Evolutionary conservation across 2,888 invertebrate species (phyloP).

Genomic region (Chouioia cunea): DNA sequence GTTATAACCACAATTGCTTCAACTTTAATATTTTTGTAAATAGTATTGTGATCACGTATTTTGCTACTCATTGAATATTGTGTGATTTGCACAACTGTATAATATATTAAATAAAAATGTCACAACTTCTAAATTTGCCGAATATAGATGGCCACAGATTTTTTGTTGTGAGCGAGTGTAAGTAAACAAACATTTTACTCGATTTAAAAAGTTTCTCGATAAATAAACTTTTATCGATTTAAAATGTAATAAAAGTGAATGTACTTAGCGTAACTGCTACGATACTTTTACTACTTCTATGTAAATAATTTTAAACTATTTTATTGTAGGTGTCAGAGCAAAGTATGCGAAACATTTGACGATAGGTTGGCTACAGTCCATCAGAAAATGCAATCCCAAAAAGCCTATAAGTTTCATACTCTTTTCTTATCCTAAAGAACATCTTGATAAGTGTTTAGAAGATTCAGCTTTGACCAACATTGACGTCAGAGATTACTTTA

Average conservation of each 20-base stretch:
- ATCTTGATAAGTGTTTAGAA: slow-evolving; percentile 50
- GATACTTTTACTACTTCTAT: neutral
- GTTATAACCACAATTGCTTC: too few species aligned
- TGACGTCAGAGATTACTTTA: slow-evolving; percentile 60
- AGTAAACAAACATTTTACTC: slow-evolving; percentile 28
- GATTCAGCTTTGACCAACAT: slow-evolving; percentile 51
- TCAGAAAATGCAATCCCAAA: slow-evolving; percentile 51
- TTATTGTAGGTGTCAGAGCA: slow-evolving; percentile 55
- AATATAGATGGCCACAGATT: slow-evolving; percentile 46
- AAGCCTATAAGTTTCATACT: slow-evolving; percentile 54
- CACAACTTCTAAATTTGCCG: slow-evolving; percentile 36
- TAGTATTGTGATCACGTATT: too few species aligned
- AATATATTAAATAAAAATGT: slow-evolving; percentile 20
- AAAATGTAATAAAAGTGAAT: neutral
- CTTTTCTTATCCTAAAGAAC: slow-evolving; percentile 56
- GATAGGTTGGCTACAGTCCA: slow-evolving; percentile 59
- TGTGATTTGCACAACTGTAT: too few species aligned
- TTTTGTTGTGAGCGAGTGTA: slow-evolving; percentile 63
- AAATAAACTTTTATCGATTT: slow-evolving; percentile 38
- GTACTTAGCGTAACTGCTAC: too few species aligned
- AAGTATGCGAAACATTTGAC: slow-evolving; percentile 57
- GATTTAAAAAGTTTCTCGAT: neutral
- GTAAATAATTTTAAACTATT: neutral
- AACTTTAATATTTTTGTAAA: too few species aligned
- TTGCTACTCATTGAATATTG: too few species aligned